Percentiles rank a stretch among this genome's conserved stretches.
Evolutionary conservation across 2,888 invertebrate genomes (phyloP).

Genomic region (Anorthoa munda): DNA sequence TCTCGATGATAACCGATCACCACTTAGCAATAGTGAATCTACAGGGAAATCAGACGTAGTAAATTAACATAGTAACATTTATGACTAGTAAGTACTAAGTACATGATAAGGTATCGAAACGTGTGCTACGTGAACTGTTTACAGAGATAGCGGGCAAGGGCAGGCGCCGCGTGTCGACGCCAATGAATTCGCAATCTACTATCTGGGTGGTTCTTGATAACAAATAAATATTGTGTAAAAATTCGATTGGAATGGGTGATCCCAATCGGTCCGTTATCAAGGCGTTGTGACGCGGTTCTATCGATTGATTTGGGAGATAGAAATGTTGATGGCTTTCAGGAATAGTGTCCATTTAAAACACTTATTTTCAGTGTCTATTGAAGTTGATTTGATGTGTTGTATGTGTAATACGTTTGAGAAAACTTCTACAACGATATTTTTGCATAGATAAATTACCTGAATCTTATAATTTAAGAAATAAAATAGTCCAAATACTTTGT

Average conservation of each 20-base stretch:
- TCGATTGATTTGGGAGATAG: constrained; percentile 17
- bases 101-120: constrained; percentile 50
- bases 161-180: constrained; percentile 10
- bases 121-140: constrained; percentile 38
- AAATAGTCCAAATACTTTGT: too few species aligned
- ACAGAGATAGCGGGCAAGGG: constrained; percentile 32
- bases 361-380: too few species aligned
- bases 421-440: too few species aligned
- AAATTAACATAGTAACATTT: constrained; percentile 32
- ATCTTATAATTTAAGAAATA: too few species aligned
- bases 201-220: constrained; percentile 30
- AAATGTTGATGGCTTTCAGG: background rate
- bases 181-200: constrained; percentile 7
- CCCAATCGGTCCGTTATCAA: constrained; percentile 29
- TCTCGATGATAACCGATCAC: background rate
- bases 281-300: constrained; percentile 23
- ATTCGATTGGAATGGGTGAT: constrained; percentile 19
- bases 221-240: constrained; percentile 42
- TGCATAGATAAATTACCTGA: too few species aligned
- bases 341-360: background rate
- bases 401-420: too few species aligned
- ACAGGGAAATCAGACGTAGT: constrained; percentile 19
- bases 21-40: background rate
- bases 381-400: too few species aligned
- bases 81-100: constrained; percentile 6